Conservation (phyloP, 1,140 invertebrate genomes). For the Pseudomyrmex pallidus region DNA sequence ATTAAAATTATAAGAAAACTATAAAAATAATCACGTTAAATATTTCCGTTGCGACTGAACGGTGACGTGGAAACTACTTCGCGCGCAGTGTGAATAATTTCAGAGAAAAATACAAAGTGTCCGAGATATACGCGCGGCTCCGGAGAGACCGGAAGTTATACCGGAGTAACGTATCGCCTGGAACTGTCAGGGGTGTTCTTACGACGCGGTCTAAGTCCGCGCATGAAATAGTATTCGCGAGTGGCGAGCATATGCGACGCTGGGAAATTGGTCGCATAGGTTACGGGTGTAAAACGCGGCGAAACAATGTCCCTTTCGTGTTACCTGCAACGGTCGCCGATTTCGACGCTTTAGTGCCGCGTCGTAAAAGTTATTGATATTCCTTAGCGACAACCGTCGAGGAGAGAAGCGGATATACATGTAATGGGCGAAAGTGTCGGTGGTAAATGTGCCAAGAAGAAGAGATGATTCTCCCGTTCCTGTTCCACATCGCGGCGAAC, state of each 20-base stretch:
- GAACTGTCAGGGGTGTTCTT: slow-evolving; percentile 44
- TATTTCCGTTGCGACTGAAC: too few species aligned
- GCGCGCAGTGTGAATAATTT: too few species aligned
- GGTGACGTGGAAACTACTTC: too few species aligned
- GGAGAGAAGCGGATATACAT: slow-evolving; percentile 23
- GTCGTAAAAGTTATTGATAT: slow-evolving; percentile 70
- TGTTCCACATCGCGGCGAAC: slow-evolving; percentile 46
- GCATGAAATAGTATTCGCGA: slow-evolving; percentile 21
- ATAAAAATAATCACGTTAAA: too few species aligned
- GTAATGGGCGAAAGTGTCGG: slow-evolving; percentile 50
- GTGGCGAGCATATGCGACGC: slow-evolving; percentile 53
- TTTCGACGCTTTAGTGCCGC: slow-evolving; percentile 68
- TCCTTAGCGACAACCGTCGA: slow-evolving; percentile 23
- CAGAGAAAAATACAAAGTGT: neutral
- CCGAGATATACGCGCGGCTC: neutral
- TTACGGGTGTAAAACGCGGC: slow-evolving; percentile 66
- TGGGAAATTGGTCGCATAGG: slow-evolving; percentile 71
- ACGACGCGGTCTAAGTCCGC: slow-evolving; percentile 27
- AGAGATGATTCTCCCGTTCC: slow-evolving; percentile 48
- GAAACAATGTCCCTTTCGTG: slow-evolving; percentile 62
- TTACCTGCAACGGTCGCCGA: slow-evolving; percentile 56
- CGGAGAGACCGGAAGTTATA: neutral
- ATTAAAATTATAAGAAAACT: too few species aligned
- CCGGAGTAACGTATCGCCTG: neutral
- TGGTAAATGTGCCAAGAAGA: slow-evolving; percentile 45